Percentiles rank a stretch among this genome's conserved stretches.
phyloP scores from a whole-genome alignment of 2,113 vertebrate genomes.

The Osmerus mordax region DNA sequence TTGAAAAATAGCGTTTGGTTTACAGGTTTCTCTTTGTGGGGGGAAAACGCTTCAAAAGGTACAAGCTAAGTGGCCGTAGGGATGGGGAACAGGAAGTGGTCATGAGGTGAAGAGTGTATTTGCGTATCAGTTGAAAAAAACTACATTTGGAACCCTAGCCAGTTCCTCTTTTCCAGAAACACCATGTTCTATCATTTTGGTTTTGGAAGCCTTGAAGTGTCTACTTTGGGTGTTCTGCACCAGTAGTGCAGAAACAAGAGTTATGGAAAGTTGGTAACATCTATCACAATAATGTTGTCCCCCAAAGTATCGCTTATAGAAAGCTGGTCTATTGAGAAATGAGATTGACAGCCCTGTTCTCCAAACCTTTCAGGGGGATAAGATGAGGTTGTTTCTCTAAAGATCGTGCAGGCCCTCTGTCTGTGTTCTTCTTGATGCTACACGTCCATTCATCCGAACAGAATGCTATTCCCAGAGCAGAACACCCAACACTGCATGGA shows the following conservation, averaged over 20 bases:
- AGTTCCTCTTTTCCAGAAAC: background rate
- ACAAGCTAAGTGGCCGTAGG: background rate
- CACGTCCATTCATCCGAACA: slow-evolving; percentile 32
- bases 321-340: too few species aligned
- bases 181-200: background rate
- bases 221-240: too few species aligned
- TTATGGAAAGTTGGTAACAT: too few species aligned
- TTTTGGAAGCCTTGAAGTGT: too few species aligned
- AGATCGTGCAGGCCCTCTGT: too few species aligned
- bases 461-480: slow-evolving; percentile 50
- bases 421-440: too few species aligned
- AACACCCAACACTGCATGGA: slow-evolving; percentile 47
- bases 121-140: background rate
- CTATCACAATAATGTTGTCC: too few species aligned
- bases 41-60: background rate
- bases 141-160: background rate
- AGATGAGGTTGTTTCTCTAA: too few species aligned
- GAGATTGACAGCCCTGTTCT: too few species aligned
- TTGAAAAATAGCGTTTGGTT: slow-evolving; percentile 42
- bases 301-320: too few species aligned
- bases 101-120: background rate
- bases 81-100: background rate
- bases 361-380: too few species aligned
- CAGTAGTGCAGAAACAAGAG: too few species aligned
- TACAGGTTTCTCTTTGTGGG: slow-evolving; percentile 27